Base-by-base conservation (phyloP, 2,797 vertebrate genomes). In the Onychomys torridus region DNA sequence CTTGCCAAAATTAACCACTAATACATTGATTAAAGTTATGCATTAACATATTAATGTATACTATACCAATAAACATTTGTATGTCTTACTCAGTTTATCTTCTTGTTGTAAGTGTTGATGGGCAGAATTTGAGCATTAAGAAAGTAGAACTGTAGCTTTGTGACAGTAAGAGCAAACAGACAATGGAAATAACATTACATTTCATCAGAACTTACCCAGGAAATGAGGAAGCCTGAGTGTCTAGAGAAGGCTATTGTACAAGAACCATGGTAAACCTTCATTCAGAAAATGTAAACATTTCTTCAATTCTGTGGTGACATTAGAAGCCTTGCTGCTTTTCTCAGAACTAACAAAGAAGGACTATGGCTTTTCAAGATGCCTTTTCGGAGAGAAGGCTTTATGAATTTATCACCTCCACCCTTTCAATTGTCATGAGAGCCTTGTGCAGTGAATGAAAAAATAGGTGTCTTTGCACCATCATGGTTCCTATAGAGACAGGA, bases 141-240 rank as follows among this genome's bases (percentile, higher is more conserved):
- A 81, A n/a, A 76, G 3, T 37, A 46, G 55, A 90, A 65, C 49
- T 87, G 12, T 23, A 55, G 21, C 59, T 91, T 82, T 57, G 1
- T 49, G 55, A 67, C 2, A 37, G 34, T 75, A 65, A 89, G 93
- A 86, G 19, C 10, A 40, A 91, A 46, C 6, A 85, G 29, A 55
- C 6, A 91, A 65, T 21, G 21, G 87, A 61, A 78, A 84, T 67
- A 27, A 73, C 43, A 43, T 67, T 82, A 57, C 52, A 27, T 90
- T 94, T 90, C 57, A 76, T 5, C 37, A 93, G 63, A 88, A 85
- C 52, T 96, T 65, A 96, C 78, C 59, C 59, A 76, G 32, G 6
- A 13, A 43, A 32, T 32, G 55, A 91, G 67, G 69, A 89, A 81
- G 49, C 17, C 2, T 16, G 75, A 1, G 9, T 91, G 3, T 52